phyloP scores from a whole-genome alignment of 2,888 invertebrate genomes.

The Phaedon cochleariae region DNA sequence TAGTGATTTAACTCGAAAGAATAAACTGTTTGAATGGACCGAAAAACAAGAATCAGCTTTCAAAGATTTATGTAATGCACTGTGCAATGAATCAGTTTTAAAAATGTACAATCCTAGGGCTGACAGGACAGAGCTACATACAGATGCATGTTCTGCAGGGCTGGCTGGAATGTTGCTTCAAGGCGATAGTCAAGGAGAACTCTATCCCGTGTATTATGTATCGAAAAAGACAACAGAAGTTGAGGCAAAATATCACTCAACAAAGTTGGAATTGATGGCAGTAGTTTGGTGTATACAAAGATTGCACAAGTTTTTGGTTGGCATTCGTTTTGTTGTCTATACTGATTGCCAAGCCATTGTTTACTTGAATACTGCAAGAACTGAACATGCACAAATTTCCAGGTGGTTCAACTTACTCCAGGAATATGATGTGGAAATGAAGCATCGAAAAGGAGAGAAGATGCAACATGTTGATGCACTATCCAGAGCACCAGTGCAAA shows the following conservation, averaged over 20 bases:
- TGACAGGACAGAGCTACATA: conserved; percentile 33
- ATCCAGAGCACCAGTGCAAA: no score
- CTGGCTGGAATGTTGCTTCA: conserved; percentile 47
- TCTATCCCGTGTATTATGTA: conserved; percentile 45
- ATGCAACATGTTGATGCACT: conserved; percentile 42
- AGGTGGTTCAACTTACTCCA: conserved; percentile 38
- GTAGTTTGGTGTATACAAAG: conserved; percentile 42
- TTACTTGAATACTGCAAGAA: conserved; percentile 39
- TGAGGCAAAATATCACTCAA: conserved; percentile 43
- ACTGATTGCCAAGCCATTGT: conserved; percentile 47
- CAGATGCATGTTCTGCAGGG: conserved; percentile 39
- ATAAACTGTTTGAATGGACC: conserved; percentile 32
- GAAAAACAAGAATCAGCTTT: not conserved
- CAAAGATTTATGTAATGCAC: not conserved
- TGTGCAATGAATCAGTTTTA: conserved; percentile 28
- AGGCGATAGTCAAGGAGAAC: conserved; percentile 30
- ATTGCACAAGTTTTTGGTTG: conserved; percentile 41
- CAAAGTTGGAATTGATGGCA: conserved; percentile 44
- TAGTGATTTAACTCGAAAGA: conserved; percentile 27
- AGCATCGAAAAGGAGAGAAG: conserved; percentile 36
- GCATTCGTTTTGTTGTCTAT: conserved; percentile 42
- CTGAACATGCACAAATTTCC: conserved; percentile 41
- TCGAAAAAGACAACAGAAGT: conserved; percentile 41
- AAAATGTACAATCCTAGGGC: conserved; percentile 29
- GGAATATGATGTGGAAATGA: conserved; percentile 40